phyloP scores from a whole-genome alignment of 2,797 vertebrate genomes.

The Philypnodon macrostomus region DNA sequence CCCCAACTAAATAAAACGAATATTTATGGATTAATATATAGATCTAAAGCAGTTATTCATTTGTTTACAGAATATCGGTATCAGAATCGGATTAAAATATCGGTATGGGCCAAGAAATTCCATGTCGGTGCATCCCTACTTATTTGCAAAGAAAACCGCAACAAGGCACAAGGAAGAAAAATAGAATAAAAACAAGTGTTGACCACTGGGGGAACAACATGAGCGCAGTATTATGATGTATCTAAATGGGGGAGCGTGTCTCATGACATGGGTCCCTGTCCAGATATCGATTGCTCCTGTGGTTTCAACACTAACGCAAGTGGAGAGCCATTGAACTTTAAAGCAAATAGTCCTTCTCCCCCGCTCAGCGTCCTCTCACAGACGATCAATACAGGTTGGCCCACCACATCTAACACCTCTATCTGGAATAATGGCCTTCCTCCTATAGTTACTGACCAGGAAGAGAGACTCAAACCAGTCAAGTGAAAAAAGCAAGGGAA shows the following conservation, averaged over 20 bases:
- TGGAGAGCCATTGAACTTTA: slow-evolving; percentile 78
- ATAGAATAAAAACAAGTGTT: slow-evolving; percentile 39
- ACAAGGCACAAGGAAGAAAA: slow-evolving; percentile 40
- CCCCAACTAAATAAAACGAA: too few relatives aligned
- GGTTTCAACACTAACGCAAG: slow-evolving; percentile 73
- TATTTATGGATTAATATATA: too few relatives aligned
- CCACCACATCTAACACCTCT: slow-evolving; percentile 66
- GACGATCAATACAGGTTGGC: slow-evolving; percentile 66
- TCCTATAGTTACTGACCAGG: slow-evolving; percentile 60
- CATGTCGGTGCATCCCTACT: too few relatives aligned
- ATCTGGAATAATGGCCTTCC: slow-evolving; percentile 66
- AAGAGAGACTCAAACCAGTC: slow-evolving; percentile 34
- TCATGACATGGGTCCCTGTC: slow-evolving; percentile 72
- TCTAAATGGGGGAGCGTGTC: slow-evolving; percentile 77
- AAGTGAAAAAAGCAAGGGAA: too few relatives aligned
- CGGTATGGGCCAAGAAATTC: too few relatives aligned
- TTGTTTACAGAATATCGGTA: too few relatives aligned
- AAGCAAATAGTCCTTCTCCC: slow-evolving; percentile 79
- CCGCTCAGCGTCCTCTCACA: slow-evolving; percentile 68
- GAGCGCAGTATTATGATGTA: slow-evolving; percentile 75
- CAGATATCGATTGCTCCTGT: slow-evolving; percentile 72
- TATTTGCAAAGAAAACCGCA: too few relatives aligned
- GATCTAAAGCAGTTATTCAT: too few relatives aligned
- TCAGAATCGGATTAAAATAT: too few relatives aligned
- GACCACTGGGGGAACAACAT: slow-evolving; percentile 62